Evolutionary conservation across 1,140 invertebrate species (phyloP), one percentile per base, ranked within the genome.

Genomic region (Phortica variegata): DNA sequence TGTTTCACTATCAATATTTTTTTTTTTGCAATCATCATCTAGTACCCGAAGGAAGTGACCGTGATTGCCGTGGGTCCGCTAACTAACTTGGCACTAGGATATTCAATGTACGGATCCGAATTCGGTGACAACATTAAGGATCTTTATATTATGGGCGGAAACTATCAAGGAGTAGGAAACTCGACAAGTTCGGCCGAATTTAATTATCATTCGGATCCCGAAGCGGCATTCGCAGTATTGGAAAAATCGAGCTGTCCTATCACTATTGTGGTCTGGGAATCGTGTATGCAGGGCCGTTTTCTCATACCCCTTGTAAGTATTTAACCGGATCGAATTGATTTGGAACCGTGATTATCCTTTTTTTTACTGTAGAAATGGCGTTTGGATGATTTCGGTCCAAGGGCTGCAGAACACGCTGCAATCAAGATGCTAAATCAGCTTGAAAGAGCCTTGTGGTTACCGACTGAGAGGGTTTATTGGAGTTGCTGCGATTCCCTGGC

Each of bases 161-260:
- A 89, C 77, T 77, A 78, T 40, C 78, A 75, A 44, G 87, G 81
- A 15, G 76, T 81, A 53, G 87, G 88, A 7, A 87, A 87, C 62
- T 72, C 80, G 6, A 83, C 82, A 21, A 61, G 80, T 13, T 79
- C 82, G 49, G 86, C 85, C 3, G 90, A 92, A 73, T 90, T 88
- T 60, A 91, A 92, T 75, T 92, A 92, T 73, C 79, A 80, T 49
- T 66, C 71, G 33, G 89, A 91, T 76, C 87, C 88, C 1, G 88
- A 91, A 78, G 86, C 88, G 32, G 88, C 85, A 2, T 78, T 83
- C 59, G 84, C 89, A 43, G 81, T 88, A 15, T 62, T 91, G 6
- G 77, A 77, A 10, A 77, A 63, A 43, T 60, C 78, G 5, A 54
- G 59, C 41, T 79, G 79, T 43, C 82, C 80, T 4, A 74, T 85